Percentiles rank a stretch among this genome's conserved stretches.
Evolutionary conservation across 2,888 invertebrate species (phyloP).

Genomic region (Andricus quercusramuli): DNA sequence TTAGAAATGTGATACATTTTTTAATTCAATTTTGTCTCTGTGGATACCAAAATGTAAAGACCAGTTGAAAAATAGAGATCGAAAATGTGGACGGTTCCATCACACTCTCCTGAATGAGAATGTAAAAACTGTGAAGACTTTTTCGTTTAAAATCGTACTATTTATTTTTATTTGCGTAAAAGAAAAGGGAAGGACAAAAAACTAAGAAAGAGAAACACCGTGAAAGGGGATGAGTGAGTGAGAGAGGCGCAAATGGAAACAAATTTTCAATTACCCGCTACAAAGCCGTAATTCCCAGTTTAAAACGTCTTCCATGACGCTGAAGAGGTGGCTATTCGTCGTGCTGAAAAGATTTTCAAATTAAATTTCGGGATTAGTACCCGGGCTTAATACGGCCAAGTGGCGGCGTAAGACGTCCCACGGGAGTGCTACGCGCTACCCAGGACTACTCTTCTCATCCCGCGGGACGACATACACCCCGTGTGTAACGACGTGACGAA

Average conservation of each 20-base stretch:
- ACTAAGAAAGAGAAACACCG: constrained; percentile 37
- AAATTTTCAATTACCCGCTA: constrained; percentile 77
- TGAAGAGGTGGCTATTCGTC: constrained; percentile 49
- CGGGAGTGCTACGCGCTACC: constrained; percentile 73
- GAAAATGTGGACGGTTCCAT: too few species aligned
- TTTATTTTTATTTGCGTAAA: constrained; percentile 1
- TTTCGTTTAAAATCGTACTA: not conserved
- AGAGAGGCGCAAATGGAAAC: constrained; percentile 59
- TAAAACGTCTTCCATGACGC: constrained; percentile 67
- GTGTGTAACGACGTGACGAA: constrained; percentile 58
- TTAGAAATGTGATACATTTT: too few species aligned
- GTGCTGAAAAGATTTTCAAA: constrained; percentile 77
- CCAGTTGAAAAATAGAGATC: too few species aligned
- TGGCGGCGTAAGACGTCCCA: constrained; percentile 76
- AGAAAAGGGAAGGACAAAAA: not conserved
- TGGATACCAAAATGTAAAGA: too few species aligned
- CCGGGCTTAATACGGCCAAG: constrained; percentile 75
- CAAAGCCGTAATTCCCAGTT: constrained; percentile 76
- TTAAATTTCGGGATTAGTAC: constrained; percentile 78
- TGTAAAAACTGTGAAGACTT: not conserved
- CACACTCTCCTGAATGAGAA: too few species aligned
- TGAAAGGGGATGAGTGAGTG: constrained; percentile 38
- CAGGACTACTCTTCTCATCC: constrained; percentile 57
- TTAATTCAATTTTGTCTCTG: too few species aligned
- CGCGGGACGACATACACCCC: constrained; percentile 64